Percentiles rank a stretch among this genome's conserved stretches.
These are phyloP conservation scores for Globicephala melas DNA, from an alignment of 2,113 vertebrate species.

Conservation along the genomic window DNA sequence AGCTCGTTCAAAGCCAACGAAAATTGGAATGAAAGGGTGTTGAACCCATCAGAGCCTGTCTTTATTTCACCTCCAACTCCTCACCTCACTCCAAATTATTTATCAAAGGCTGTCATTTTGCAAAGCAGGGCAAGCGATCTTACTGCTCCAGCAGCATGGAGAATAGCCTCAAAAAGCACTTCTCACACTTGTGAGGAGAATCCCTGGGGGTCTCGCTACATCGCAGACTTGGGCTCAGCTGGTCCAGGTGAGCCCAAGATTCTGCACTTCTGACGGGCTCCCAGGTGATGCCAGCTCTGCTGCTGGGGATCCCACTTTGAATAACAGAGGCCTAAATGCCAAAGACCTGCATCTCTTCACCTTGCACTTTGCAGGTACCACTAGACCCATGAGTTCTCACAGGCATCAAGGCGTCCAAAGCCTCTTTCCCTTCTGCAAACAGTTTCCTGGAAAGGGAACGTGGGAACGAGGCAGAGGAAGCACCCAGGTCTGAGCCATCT, in stretches of 20 bases:
- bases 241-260: not conserved
- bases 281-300: not conserved
- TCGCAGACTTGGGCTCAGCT: not conserved
- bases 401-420: not conserved
- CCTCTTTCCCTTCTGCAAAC: not conserved
- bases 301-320: not conserved
- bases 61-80: not conserved
- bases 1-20: not conserved
- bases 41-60: not conserved
- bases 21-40: not conserved
- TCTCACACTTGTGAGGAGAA: accelerated
- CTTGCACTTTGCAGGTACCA: accelerated
- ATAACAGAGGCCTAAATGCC: not conserved
- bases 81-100: not conserved
- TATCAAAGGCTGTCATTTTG: not conserved
- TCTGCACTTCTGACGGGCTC: not conserved
- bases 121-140: not conserved
- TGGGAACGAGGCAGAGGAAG: not conserved
- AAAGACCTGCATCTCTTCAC: not conserved
- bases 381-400: not conserved
- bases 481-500: not conserved
- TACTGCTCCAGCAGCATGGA: not conserved
- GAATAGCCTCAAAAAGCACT: not conserved
- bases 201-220: not conserved
- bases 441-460: not conserved